Base-by-base conservation (phyloP, 64 coral and sea anemone species). In the Montipora foliosa region DNA sequence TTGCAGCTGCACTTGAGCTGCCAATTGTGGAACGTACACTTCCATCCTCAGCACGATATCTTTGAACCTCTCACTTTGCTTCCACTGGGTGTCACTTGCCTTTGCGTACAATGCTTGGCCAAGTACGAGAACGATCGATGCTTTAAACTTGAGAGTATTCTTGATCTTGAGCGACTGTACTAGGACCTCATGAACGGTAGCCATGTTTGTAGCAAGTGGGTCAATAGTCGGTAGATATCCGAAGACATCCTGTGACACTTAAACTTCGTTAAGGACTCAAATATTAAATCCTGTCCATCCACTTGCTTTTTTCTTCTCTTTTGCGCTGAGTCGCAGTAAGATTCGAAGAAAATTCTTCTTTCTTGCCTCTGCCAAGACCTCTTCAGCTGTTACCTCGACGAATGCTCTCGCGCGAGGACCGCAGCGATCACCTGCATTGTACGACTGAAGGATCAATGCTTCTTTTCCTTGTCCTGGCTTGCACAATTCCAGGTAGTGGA, bases 211-310 rank as follows among this genome's bases (percentile, higher is more conserved):
- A 77, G 75, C 62, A 20, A 67, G 76, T 50, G 76, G 47, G 16
- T 88, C 52, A 53, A 89, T 82, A 22, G 50, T 57, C 48, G 49
- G 68, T 3, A 94, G 67, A 89, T 94, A 94, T 9, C 78, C 76
- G 20, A 88, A 88, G 76, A 53, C 67, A 62, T 93, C 84, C 72
- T 93, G 92, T 77, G 83, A 52, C 44, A 81, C 84, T 47, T 93
- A 53, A 57, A 88, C 77, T 48, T 93, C 51, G n/a, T 88, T 64
- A 80, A 83, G 84, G 19, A 88, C 84, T 24, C 15, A 68, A 89
- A 94, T 94, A 49, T 94, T 94, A 15, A 94, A 94, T 15, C 86
- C 87, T 8, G 92, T 89, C 87, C 85, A 89, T 53, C 87, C 73
- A 88, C 92, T 88, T 44, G 76, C 75, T 12, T 53, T n/a, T 78